These are phyloP conservation scores for Melanophora roralis DNA, from an alignment of 2,888 invertebrate species.

Conservation along the genomic window DNA sequence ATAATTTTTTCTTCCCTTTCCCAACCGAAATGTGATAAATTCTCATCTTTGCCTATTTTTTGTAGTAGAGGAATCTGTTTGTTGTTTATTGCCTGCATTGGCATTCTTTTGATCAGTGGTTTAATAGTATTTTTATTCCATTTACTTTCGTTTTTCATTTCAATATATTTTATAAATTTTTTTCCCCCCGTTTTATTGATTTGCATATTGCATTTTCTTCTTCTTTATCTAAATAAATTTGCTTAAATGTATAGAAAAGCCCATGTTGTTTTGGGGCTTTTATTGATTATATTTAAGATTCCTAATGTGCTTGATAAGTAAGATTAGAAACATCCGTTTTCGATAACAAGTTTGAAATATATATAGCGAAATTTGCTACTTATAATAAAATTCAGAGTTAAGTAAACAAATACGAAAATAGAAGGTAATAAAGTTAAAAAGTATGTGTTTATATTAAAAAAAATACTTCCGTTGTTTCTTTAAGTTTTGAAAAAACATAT, in stretches of 20 bases:
- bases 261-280: neutral
- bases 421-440: too few species aligned
- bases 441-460: too few species aligned
- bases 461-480: too few species aligned
- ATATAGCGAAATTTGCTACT: neutral
- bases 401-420: too few species aligned
- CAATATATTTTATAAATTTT: slow-evolving; percentile 15
- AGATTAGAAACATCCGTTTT: slow-evolving; percentile 43
- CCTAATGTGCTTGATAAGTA: slow-evolving; percentile 14
- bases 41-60: slow-evolving; percentile 18
- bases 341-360: slow-evolving; percentile 34
- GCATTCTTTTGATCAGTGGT: neutral
- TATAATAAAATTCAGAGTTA: neutral
- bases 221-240: neutral
- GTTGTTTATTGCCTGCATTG: neutral
- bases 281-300: slow-evolving; percentile 28
- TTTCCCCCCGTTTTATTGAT: slow-evolving; percentile 49
- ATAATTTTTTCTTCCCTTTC: slow-evolving; percentile 9
- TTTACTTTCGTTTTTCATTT: slow-evolving; percentile 13
- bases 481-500: too few species aligned
- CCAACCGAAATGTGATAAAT: slow-evolving; percentile 42
- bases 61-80: slow-evolving; percentile 1
- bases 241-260: neutral
- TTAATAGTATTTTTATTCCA: neutral
- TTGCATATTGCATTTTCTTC: neutral